These are phyloP conservation scores for Pangasius macronema DNA, from an alignment of 2,797 vertebrate genomes.

Conservation along the genomic window DNA sequence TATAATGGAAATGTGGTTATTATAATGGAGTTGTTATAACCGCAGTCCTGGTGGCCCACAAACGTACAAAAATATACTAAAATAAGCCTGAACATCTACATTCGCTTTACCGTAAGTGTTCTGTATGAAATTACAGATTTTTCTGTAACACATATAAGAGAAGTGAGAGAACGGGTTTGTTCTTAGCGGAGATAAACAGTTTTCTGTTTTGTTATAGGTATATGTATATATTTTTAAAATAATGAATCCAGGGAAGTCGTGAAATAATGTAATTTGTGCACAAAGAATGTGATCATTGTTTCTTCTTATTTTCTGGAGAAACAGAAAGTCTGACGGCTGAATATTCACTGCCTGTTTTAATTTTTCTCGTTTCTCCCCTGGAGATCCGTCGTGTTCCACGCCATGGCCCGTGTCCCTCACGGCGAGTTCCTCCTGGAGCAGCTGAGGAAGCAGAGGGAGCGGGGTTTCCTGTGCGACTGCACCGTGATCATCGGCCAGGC, in stretches of 20 bases:
- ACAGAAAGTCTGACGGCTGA: not conserved
- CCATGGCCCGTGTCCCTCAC: conserved; percentile 75
- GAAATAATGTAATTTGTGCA: not conserved
- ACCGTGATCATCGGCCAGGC: conserved; percentile 88
- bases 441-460: conserved; percentile 87
- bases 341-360: not conserved
- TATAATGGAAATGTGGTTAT: too few relatives aligned
- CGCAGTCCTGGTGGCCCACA: not conserved
- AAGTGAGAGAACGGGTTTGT: not conserved
- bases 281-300: not conserved
- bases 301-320: not conserved
- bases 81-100: not conserved
- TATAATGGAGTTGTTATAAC: not conserved
- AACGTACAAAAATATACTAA: not conserved
- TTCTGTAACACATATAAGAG: not conserved
- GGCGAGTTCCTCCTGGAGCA: conserved; percentile 89
- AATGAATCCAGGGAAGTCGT: not conserved
- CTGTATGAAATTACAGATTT: not conserved
- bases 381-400: conserved; percentile 30
- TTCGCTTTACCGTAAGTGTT: not conserved
- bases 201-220: too few relatives aligned
- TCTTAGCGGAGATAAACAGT: not conserved
- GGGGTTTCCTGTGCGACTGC: conserved; percentile 91
- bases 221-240: not conserved
- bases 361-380: not conserved